Conservation (phyloP, 1,140 invertebrate species). For the Lethrus apterus region DNA sequence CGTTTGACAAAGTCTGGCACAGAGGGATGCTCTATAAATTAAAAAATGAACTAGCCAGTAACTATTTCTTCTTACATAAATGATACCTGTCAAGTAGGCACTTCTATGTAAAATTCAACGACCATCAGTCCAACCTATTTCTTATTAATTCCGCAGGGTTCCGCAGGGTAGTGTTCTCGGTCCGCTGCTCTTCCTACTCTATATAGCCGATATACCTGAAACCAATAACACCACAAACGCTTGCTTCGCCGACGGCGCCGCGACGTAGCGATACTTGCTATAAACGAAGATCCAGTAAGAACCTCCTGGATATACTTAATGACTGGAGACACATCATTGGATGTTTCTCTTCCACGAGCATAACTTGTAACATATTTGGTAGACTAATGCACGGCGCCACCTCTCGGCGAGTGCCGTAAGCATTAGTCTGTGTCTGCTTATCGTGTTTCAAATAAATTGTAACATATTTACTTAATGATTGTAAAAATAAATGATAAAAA, state of each 20-base stretch:
- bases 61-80: slow-evolving; percentile 20
- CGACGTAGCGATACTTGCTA: too few relatives aligned
- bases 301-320: not conserved
- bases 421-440: too few relatives aligned
- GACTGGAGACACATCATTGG: too few relatives aligned
- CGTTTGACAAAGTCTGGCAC: slow-evolving; percentile 30
- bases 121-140: slow-evolving; percentile 17
- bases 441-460: too few relatives aligned
- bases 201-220: slow-evolving; percentile 23
- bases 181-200: slow-evolving; percentile 28
- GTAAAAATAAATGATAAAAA: too few relatives aligned
- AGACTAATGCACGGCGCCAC: too few relatives aligned
- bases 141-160: slow-evolving; percentile 22
- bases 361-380: too few relatives aligned
- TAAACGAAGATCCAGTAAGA: slow-evolving; percentile 6
- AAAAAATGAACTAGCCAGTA: slow-evolving; percentile 17
- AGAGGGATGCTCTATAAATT: slow-evolving; percentile 20
- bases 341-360: too few relatives aligned
- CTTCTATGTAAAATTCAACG: slow-evolving; percentile 14
- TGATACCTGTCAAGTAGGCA: slow-evolving; percentile 18
- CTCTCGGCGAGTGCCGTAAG: too few relatives aligned
- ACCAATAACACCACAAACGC: not conserved
- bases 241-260: slow-evolving; percentile 9
- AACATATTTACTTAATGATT: too few relatives aligned
- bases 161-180: slow-evolving; percentile 26